These are phyloP conservation scores for Cavia porcellus DNA, from an alignment of 2,113 vertebrate genomes.

Conservation along the genomic window DNA sequence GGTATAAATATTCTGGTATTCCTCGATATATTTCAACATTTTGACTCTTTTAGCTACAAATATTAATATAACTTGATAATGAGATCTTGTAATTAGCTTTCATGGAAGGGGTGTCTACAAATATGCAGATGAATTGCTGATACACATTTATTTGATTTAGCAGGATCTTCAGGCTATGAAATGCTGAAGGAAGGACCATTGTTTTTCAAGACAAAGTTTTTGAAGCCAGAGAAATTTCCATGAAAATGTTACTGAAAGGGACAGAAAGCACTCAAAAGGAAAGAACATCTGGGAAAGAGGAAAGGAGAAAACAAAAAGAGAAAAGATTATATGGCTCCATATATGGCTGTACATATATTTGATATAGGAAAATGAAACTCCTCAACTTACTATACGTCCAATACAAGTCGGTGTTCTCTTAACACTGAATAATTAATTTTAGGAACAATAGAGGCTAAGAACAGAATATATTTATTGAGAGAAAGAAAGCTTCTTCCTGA, in stretches of 20 bases:
- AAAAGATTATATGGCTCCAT: too few species aligned
- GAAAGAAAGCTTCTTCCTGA: too few species aligned
- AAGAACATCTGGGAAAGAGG: too few species aligned
- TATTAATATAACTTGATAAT: not conserved
- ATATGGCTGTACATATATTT: too few species aligned
- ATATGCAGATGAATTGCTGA: not conserved
- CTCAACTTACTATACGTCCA: too few species aligned
- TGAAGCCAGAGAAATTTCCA: not conserved
- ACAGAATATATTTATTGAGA: too few species aligned
- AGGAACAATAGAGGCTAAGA: too few species aligned
- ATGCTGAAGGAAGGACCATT: not conserved
- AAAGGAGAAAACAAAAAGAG: too few species aligned
- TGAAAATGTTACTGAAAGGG: not conserved
- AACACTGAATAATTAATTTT: too few species aligned
- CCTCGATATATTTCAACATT: not conserved
- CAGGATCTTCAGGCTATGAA: not conserved
- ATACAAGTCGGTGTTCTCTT: too few species aligned
- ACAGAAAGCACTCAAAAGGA: too few species aligned
- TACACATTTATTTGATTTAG: not conserved
- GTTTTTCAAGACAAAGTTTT: constrained; percentile 13
- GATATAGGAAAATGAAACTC: too few species aligned
- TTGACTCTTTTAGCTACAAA: not conserved
- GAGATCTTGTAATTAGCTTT: not conserved
- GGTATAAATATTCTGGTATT: not conserved
- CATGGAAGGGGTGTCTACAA: not conserved